Base-by-base conservation (phyloP, 2,888 invertebrate genomes). In the Apodemia hepburni region DNA sequence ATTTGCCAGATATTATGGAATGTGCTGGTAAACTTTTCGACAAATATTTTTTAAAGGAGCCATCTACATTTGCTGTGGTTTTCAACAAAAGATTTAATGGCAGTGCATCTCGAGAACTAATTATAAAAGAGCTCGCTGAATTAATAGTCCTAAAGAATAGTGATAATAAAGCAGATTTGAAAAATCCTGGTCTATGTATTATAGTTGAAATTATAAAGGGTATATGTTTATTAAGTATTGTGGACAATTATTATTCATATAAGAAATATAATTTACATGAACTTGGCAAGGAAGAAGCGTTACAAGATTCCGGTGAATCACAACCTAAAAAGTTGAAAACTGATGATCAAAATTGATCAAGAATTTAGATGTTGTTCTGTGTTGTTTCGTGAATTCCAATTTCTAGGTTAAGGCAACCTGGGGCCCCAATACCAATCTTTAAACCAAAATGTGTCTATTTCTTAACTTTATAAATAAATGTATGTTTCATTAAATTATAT, bases 201-300 rank as follows among this genome's bases (percentile, higher is more conserved):
- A 91, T 97, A 68, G 94, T 98, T 38, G 98, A 98, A 92, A 92
- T 98, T 57, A 93, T 98, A 59, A 95, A 95, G 75, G 94, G 94
- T 29, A 93, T 95, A 73, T 97, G 97, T 73, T 94, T 97, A 69
- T 76, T 98, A 11, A 94, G 96, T 66, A 94, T 98, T 64, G 93
- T 97, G 35, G 95, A 95, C 35, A 93, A 97, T 81, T 98, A 96
- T 83, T 92, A 93, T 74, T 93, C 93, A 68, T 95, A 94, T 78
- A 96, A 95, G 73, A 98, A 97, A 80, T 98, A 96, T 84, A 98
- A 98, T 89, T 87, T 98, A 65, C 82, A 94, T 66, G 96, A 97
- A 81, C 76, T 94, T 68, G 85, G 84, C 73, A 91, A 90, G 72
- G 87, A 87, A 8, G 88, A 90, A 58, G 60, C 76, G 47, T 65